Conservation (phyloP, 2,113 vertebrate species). For the Aegotheles bennettii region DNA sequence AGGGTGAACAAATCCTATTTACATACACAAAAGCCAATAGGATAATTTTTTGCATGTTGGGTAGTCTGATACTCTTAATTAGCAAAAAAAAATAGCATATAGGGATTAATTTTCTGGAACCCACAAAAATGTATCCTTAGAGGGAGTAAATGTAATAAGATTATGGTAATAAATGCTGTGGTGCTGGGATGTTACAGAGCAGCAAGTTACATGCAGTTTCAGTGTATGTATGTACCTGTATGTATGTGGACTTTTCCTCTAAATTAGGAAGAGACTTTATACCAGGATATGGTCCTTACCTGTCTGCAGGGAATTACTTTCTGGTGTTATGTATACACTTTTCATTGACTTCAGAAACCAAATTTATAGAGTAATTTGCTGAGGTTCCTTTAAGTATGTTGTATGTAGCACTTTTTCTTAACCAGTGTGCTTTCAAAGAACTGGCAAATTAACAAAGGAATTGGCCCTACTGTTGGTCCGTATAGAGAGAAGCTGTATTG, state of each 20-base stretch:
- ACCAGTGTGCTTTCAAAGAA: not conserved
- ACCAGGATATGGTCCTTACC: not conserved
- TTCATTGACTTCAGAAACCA: not conserved
- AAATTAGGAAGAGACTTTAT: not conserved
- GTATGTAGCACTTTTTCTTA: not conserved
- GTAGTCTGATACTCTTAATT: constrained; percentile 10
- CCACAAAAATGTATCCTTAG: not conserved
- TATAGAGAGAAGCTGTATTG: not conserved
- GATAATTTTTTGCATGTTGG: not conserved
- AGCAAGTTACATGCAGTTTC: not conserved
- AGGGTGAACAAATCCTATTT: constrained; percentile 29
- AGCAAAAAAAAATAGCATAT: not conserved
- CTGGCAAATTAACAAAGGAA: not conserved
- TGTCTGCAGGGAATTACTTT: not conserved
- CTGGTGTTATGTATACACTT: not conserved
- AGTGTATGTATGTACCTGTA: not conserved
- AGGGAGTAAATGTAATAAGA: not conserved
- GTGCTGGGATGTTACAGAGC: not conserved
- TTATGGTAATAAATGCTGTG: not conserved
- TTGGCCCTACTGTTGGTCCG: not conserved
- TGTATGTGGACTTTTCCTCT: not conserved
- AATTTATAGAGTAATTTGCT: not conserved
- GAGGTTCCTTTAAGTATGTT: not conserved
- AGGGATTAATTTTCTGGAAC: constrained; percentile 25
- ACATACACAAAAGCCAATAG: constrained; percentile 1